phyloP scores from a whole-genome alignment of 1,140 invertebrate genomes.

The Copidosoma floridanum region DNA sequence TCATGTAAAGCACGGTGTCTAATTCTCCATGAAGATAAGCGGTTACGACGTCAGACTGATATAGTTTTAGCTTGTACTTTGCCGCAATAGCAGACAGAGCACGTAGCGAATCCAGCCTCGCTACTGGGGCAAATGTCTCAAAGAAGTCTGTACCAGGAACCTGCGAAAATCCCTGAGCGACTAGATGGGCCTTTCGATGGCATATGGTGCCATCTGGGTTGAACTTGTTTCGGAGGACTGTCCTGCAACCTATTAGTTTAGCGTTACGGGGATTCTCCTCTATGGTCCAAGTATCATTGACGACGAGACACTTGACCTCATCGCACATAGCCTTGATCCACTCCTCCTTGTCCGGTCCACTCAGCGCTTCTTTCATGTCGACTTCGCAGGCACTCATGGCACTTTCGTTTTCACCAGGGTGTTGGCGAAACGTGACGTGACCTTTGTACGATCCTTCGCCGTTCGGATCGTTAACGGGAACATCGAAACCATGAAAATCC shows the following conservation, averaged over 20 bases:
- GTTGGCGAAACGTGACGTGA: neutral
- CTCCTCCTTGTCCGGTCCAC: slow-evolving; percentile 11
- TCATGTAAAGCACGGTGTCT: slow-evolving; percentile 35
- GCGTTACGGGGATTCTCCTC: neutral
- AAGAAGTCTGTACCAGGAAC: slow-evolving; percentile 28
- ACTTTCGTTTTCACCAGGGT: neutral
- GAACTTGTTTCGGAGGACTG: slow-evolving; percentile 18
- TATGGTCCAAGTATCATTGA: slow-evolving; percentile 21
- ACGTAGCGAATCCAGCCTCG: slow-evolving; percentile 10
- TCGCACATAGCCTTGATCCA: slow-evolving; percentile 22
- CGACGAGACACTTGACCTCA: slow-evolving; percentile 13
- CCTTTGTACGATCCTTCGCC: neutral
- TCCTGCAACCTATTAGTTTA: slow-evolving; percentile 12
- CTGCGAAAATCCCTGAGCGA: slow-evolving; percentile 31
- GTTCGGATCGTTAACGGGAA: neutral
- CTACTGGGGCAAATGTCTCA: slow-evolving; percentile 32
- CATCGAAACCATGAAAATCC: neutral
- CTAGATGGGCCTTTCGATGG: slow-evolving; percentile 30
- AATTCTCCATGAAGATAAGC: slow-evolving; percentile 38
- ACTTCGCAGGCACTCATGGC: slow-evolving; percentile 20
- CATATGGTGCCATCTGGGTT: slow-evolving; percentile 6
- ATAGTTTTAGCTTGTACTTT: neutral
- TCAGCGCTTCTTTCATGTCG: slow-evolving; percentile 12
- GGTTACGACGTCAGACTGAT: slow-evolving; percentile 17
- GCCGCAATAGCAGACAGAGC: slow-evolving; percentile 6